Conservation (phyloP, 2,888 invertebrate genomes). For the Stratiomys singularior region DNA sequence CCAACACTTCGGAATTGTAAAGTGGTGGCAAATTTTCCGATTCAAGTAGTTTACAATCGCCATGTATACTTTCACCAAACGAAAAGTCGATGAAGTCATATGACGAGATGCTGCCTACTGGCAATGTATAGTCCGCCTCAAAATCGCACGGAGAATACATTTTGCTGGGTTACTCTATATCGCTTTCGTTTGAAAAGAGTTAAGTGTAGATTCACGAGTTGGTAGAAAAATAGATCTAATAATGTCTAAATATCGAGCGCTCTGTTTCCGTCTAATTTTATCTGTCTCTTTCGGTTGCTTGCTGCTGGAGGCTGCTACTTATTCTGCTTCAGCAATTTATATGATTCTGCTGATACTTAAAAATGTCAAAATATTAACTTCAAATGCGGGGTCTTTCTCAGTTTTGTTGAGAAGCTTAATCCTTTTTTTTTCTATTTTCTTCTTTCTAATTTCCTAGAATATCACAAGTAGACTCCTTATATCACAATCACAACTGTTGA, state of each 20-base stretch:
- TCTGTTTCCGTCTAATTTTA: not conserved
- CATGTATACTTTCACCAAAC: constrained; percentile 55
- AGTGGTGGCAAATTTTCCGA: constrained; percentile 47
- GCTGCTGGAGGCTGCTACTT: not conserved
- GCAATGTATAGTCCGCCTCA: not conserved
- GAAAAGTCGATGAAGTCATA: not conserved
- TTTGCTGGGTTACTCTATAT: not conserved
- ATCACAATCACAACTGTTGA: constrained; percentile 36
- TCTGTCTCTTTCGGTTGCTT: too few species aligned
- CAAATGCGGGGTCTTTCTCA: constrained; percentile 2
- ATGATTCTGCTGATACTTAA: not conserved
- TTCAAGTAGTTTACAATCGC: constrained; percentile 57
- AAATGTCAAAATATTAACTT: not conserved
- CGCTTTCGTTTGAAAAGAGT: not conserved
- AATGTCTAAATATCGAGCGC: not conserved
- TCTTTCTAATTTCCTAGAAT: constrained; percentile 24
- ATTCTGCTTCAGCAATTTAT: not conserved
- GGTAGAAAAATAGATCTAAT: not conserved
- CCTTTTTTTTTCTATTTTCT: not conserved
- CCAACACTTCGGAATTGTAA: constrained; percentile 44
- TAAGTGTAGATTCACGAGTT: not conserved
- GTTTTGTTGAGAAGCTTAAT: not conserved
- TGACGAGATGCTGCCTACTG: not conserved
- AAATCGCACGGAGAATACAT: not conserved
- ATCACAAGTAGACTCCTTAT: constrained; percentile 26